Base-by-base conservation (phyloP, 2,797 vertebrate species). In the Urocyon cinereoargenteus region DNA sequence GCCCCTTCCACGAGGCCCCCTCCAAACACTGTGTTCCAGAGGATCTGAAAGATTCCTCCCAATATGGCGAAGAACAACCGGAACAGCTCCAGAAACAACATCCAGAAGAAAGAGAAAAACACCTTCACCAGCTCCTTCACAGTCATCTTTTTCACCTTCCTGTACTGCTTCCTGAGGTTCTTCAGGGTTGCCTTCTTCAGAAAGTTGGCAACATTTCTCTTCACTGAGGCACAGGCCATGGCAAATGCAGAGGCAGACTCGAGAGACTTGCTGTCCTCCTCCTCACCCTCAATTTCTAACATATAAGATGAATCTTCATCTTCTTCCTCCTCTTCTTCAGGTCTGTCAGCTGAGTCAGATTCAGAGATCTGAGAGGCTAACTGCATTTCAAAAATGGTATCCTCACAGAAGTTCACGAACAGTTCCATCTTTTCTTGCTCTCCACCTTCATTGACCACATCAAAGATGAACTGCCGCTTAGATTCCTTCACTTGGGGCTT, bases 401-500 rank as follows among this genome's bases (percentile, higher is more conserved):
- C 99, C 98, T 99, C 99, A 45, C 99, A 99, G 98, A 99, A 99
- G 98, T 99, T 99, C 45, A 99, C 99, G 78, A 99, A 99, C 31
- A 99, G 99, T 81, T 99, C 99, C 99, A 99, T 99, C 99, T 99
- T 99, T 97, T 99, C 99, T 22, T 99, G 99, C 97, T 99, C 99
- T 15, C 99, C 99, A 0, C 99, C 99, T 98, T 99, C 99, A 34
- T 99, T 99, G 96, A 99, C 99, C 13, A 99, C 99, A 26, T 99
- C 99, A 19, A 99, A 99, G 98, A 99, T 99, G 92, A 99, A 99
- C 97, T 99, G 99, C 26, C 99, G 98, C 98, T 99, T 99, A 0
- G 99, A 99, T 98, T 99, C 99, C 89, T 99, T 99, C 96, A 99
- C 99, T 97, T 99, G 99, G n/a, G 99, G 99, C 97, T 99, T 99